Evolutionary conservation across 2,888 invertebrate genomes (phyloP).

Genomic region (Matsumyia berberina): DNA sequence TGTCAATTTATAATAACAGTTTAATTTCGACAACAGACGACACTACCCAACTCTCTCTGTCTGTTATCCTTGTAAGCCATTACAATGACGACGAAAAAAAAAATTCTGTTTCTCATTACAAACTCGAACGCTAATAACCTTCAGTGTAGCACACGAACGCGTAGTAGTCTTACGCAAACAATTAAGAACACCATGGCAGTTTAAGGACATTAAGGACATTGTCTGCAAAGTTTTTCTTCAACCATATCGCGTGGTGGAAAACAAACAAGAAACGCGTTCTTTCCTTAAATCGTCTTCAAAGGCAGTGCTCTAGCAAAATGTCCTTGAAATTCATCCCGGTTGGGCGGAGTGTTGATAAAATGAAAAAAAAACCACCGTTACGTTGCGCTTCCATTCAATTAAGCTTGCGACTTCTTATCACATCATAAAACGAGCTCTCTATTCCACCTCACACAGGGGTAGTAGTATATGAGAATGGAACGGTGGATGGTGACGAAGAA

Average conservation of each 20-base stretch:
- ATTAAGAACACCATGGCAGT: constrained; percentile 23
- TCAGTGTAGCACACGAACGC: constrained; percentile 24
- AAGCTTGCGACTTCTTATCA: constrained; percentile 62
- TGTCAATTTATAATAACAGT: constrained; percentile 34
- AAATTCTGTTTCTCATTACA: constrained; percentile 30
- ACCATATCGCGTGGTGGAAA: not conserved
- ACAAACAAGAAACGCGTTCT: constrained; percentile 3
- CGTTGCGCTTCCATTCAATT: constrained; percentile 58
- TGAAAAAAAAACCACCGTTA: too few species aligned
- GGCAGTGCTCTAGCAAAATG: not conserved
- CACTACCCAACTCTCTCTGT: too few species aligned
- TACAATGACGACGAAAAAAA: not conserved
- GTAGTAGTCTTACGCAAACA: constrained; percentile 34
- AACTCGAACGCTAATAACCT: constrained; percentile 1
- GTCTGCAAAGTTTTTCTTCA: constrained; percentile 25
- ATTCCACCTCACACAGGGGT: constrained; percentile 14
- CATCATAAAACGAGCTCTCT: constrained; percentile 42
- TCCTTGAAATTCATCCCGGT: constrained; percentile 27
- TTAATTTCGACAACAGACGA: constrained; percentile 34
- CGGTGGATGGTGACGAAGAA: too few species aligned
- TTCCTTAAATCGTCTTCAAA: not conserved
- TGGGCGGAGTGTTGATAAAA: constrained; percentile 37
- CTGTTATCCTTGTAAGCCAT: constrained; percentile 8
- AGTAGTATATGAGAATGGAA: constrained; percentile 11
- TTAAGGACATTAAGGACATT: constrained; percentile 12